Percentiles rank a stretch among this genome's conserved stretches.
These are phyloP conservation scores for Drosophila barbarae DNA, from an alignment of 2,888 invertebrate genomes.

Conservation along the genomic window DNA sequence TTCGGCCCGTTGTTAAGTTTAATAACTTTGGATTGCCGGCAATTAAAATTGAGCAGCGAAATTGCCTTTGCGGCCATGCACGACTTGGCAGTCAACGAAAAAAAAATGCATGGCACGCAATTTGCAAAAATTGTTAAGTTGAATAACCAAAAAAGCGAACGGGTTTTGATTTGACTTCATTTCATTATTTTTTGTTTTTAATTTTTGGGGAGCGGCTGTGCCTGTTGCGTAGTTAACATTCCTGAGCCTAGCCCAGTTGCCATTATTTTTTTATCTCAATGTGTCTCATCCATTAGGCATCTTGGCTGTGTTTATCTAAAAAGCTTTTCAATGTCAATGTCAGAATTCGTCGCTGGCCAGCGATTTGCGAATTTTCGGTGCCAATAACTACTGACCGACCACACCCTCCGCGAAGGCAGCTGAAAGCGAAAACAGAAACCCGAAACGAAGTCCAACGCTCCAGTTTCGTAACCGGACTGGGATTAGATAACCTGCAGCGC, in stretches of 20 bases:
- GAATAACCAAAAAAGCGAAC: constrained; percentile 58
- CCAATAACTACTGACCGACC: constrained; percentile 12
- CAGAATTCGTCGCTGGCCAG: constrained; percentile 42
- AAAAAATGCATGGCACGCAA: constrained; percentile 65
- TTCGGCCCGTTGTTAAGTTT: constrained; percentile 56
- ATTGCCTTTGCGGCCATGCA: constrained; percentile 46
- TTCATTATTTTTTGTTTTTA: not conserved
- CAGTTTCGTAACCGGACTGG: constrained; percentile 20
- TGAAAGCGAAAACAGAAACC: constrained; percentile 4
- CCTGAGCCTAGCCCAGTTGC: constrained; percentile 34
- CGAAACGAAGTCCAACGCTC: constrained; percentile 4
- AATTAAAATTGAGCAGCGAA: constrained; percentile 56
- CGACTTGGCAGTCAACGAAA: constrained; percentile 23
- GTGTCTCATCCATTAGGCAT: constrained; percentile 43
- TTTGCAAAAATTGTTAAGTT: constrained; percentile 50
- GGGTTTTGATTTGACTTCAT: constrained; percentile 43
- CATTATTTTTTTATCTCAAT: constrained; percentile 4
- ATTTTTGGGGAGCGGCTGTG: constrained; percentile 45
- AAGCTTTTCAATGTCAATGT: constrained; percentile 70
- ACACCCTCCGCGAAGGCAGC: constrained; percentile 19
- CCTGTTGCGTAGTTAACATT: constrained; percentile 51
- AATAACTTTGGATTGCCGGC: constrained; percentile 64
- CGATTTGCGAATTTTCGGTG: constrained; percentile 10
- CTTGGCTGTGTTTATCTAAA: constrained; percentile 16
- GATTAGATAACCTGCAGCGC: constrained; percentile 32